phyloP scores from a whole-genome alignment of 2,797 vertebrate species.

The Falco berigora region DNA sequence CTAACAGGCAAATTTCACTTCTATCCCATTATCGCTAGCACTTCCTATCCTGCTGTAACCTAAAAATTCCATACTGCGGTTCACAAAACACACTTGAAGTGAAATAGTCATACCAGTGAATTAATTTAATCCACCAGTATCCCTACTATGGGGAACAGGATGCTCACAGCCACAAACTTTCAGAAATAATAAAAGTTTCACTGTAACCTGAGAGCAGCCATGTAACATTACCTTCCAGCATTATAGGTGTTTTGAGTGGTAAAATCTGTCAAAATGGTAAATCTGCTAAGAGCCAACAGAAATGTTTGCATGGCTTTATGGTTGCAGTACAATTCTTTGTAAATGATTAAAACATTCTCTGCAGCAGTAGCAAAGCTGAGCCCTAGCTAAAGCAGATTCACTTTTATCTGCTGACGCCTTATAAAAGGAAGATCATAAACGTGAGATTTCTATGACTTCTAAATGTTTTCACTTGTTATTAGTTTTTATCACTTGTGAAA shows the following conservation, averaged over 20 bases:
- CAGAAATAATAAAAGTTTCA: neutral
- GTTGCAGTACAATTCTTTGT: neutral
- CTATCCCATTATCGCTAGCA: neutral
- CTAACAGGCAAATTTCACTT: neutral
- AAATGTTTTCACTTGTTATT: neutral
- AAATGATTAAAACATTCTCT: neutral
- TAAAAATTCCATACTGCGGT: neutral
- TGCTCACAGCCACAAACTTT: neutral
- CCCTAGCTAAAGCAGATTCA: neutral
- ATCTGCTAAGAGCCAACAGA: neutral
- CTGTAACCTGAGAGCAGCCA: neutral
- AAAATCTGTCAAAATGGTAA: neutral
- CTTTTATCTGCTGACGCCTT: neutral
- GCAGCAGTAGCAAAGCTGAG: neutral
- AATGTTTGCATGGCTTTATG: neutral
- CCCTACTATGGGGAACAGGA: neutral
- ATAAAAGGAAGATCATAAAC: neutral
- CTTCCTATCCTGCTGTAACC: neutral
- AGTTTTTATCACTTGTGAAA: neutral
- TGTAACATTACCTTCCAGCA: neutral
- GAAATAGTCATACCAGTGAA: neutral
- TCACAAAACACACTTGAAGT: neutral
- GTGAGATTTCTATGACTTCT: neutral
- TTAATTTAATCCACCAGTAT: neutral
- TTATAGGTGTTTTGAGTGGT: accelerated